Percentiles rank a stretch among this genome's conserved stretches.
These are phyloP conservation scores for Bryconaethiops microstoma DNA, from an alignment of 2,797 vertebrate species.

Conservation along the genomic window DNA sequence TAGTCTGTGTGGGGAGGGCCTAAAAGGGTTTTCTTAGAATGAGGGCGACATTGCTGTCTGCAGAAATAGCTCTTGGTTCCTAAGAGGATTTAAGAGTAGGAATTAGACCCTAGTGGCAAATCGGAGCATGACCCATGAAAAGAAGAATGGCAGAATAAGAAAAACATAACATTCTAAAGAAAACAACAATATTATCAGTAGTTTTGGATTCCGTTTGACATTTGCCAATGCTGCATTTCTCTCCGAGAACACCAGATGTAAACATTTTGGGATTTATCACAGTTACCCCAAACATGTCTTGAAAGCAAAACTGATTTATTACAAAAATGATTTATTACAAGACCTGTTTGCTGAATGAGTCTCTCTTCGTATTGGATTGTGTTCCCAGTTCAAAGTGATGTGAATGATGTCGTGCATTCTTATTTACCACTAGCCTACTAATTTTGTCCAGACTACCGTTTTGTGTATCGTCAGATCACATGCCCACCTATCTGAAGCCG, in stretches of 20 bases:
- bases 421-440: neutral
- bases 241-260: neutral
- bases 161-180: neutral
- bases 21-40: constrained; percentile 79
- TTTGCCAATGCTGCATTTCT: neutral
- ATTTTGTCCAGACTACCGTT: neutral
- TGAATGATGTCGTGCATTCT: neutral
- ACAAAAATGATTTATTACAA: neutral
- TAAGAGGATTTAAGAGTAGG: constrained; percentile 94
- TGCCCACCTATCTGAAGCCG: neutral
- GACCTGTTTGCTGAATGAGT: neutral
- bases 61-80: constrained; percentile 87
- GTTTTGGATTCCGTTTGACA: neutral
- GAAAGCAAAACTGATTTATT: neutral
- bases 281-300: neutral
- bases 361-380: neutral
- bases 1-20: constrained; percentile 73
- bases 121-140: constrained; percentile 58
- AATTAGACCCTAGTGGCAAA: constrained; percentile 82
- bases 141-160: neutral
- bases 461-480: neutral
- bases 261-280: neutral
- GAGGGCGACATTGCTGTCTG: constrained; percentile 75
- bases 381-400: neutral
- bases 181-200: neutral